Conservation (phyloP, 2,797 vertebrate genomes). For the Alauda arvensis region DNA sequence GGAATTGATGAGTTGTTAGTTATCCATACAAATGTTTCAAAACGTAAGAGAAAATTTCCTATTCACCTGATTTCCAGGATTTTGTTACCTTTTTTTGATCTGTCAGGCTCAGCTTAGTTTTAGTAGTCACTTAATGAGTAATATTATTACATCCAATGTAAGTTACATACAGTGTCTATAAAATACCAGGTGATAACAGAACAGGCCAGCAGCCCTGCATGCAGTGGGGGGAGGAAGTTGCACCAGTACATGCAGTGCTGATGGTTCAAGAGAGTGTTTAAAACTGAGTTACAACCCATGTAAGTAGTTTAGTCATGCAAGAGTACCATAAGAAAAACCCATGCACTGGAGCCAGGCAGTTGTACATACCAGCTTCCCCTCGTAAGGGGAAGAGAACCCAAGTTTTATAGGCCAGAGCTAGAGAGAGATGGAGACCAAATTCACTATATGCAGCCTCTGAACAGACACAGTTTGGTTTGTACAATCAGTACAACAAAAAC, state of each 20-base stretch:
- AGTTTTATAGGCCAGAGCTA: conserved; percentile 94
- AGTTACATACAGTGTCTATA: neutral
- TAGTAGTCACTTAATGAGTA: neutral
- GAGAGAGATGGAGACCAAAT: conserved; percentile 62
- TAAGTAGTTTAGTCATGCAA: conserved; percentile 51
- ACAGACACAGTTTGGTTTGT: neutral
- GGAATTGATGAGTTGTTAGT: conserved; percentile 16
- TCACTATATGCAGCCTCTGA: conserved; percentile 41
- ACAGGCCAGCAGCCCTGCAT: neutral
- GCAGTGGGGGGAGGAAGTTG: neutral
- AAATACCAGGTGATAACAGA: neutral
- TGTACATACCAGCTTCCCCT: conserved; percentile 95
- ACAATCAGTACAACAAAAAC: neutral
- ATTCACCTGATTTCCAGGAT: neutral
- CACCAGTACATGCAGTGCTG: conserved; percentile 29
- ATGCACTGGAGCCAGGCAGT: conserved; percentile 25
- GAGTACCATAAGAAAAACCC: neutral
- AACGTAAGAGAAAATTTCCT: neutral
- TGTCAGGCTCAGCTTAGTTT: neutral
- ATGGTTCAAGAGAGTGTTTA: neutral
- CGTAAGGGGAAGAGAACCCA: conserved; percentile 93
- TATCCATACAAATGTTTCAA: neutral
- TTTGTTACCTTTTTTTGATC: neutral
- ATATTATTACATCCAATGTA: neutral
- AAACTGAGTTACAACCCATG: neutral